Conservation (phyloP, 2,797 vertebrate genomes). For the Prionace glauca region DNA sequence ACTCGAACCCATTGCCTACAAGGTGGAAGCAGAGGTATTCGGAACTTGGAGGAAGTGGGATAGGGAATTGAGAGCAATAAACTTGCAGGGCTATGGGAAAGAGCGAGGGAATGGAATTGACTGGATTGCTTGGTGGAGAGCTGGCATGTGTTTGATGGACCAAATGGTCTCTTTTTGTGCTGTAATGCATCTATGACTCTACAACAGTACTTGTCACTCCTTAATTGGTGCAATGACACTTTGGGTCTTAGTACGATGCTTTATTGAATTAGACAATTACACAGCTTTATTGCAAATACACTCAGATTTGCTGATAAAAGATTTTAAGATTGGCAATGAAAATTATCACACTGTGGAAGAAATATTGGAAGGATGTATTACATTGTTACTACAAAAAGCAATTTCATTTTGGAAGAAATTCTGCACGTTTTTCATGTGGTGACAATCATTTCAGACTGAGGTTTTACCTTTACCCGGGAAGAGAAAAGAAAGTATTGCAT, state of each 20-base stretch:
- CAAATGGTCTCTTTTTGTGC: not conserved
- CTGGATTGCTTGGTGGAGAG: too few species aligned
- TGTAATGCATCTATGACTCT: not conserved
- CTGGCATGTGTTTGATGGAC: too few species aligned
- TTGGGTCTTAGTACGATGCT: not conserved
- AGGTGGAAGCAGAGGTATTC: too few species aligned
- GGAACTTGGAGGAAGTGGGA: too few species aligned
- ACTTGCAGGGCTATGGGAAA: too few species aligned
- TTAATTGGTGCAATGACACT: not conserved
- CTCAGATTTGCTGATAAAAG: not conserved
- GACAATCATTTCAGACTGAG: slow-evolving; percentile 3
- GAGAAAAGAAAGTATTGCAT: not conserved
- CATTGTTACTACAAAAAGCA: not conserved
- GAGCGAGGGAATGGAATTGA: too few species aligned
- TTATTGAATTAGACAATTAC: not conserved
- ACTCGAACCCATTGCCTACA: too few species aligned
- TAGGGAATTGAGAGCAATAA: too few species aligned
- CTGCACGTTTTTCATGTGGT: not conserved
- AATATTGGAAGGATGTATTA: not conserved
- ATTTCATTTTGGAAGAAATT: not conserved
- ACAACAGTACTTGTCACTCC: not conserved
- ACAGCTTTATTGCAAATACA: not conserved
- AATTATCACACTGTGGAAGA: not conserved
- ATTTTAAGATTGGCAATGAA: not conserved
- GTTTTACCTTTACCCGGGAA: not conserved